Evolutionary conservation across 1,140 invertebrate species (phyloP), one percentile per base, ranked within the genome.

Genomic region (Zaprionus tsacasi): DNA sequence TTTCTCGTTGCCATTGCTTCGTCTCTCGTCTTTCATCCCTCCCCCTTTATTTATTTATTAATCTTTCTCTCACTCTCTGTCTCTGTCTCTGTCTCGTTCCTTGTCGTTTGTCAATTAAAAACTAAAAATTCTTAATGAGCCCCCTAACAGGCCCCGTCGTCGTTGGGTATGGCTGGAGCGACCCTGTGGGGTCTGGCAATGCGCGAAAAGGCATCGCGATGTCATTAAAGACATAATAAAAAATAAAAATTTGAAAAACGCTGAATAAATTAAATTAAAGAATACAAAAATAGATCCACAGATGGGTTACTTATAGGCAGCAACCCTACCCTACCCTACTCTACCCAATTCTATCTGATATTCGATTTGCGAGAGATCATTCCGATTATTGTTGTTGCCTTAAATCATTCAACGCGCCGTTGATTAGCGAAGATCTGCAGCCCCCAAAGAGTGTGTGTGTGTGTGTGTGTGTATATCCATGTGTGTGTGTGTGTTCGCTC

Each of bases 71-170:
- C 27, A 2, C 27, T 30, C 27, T 6, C 25, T 52, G 38, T 61
- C 21, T 21, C 21, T 21, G 21, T 21, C 21, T 21, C 21, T 21
- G 21, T 21, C 21, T 21, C 21, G 21, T 66, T 70, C 48, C 56
- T 60, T 54, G 43, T 75, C 67, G 72, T 70, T 61, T 85, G 79
- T 89, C 85, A 88, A 88, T 88, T 88, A 88, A 87, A 88, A 78
- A 70, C 76, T 71, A 73, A 87, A 88, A 77, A 87, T 75, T 88
- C 82, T 88, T 87, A 87, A 87, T 88, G 82, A 87, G 83, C 80
- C 82, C 87, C 82, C 76, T 87, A 88, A 88, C 79, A 87, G 75
- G 72, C 66, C 52, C 61, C 13, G 8, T 13, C 13, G 8, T 13
- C 8, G 11, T 6, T 40, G 13, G 45, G 27, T n/a, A 15, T 40